Evolutionary conservation across 2,797 vertebrate species (phyloP).

Genomic region (Hemitrygon akajei): DNA sequence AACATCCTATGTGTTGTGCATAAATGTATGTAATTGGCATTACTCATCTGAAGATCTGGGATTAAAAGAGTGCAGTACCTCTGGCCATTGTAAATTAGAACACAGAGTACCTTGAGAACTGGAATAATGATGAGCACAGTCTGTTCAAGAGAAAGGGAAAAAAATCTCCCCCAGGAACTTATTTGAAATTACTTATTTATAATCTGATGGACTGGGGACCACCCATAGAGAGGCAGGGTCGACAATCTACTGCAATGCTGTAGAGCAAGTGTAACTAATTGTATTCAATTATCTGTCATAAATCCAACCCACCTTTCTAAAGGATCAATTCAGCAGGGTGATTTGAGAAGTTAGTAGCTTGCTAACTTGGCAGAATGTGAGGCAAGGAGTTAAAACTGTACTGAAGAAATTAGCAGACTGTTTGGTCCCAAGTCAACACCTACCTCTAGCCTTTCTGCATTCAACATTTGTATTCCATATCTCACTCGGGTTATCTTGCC

Average conservation of each 20-base stretch:
- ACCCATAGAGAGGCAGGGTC: conserved; percentile 66
- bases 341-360: background rate
- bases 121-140: conserved; percentile 71
- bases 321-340: conserved; percentile 25
- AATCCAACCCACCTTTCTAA: conserved; percentile 46
- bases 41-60: conserved; percentile 48
- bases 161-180: conserved; percentile 72
- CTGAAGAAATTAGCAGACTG: background rate
- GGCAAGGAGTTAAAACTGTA: background rate
- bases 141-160: conserved; percentile 69
- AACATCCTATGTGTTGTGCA: conserved; percentile 30
- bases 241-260: conserved; percentile 62
- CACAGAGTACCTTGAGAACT: conserved; percentile 70
- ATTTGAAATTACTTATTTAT: conserved; percentile 82
- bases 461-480: background rate
- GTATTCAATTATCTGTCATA: conserved; percentile 66
- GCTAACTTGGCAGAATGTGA: background rate
- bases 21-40: conserved; percentile 38
- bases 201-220: conserved; percentile 76
- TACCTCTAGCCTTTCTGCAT: background rate
- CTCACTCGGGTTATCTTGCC: background rate
- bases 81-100: conserved; percentile 76
- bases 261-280: conserved; percentile 69
- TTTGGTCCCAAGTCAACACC: background rate
- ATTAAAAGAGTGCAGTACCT: conserved; percentile 64